A percentile compares a stretch with the other conserved stretches of the same genome.
Evolutionary conservation across 2,113 vertebrate species (phyloP).

Genomic region (Phaethornis superciliosus): DNA sequence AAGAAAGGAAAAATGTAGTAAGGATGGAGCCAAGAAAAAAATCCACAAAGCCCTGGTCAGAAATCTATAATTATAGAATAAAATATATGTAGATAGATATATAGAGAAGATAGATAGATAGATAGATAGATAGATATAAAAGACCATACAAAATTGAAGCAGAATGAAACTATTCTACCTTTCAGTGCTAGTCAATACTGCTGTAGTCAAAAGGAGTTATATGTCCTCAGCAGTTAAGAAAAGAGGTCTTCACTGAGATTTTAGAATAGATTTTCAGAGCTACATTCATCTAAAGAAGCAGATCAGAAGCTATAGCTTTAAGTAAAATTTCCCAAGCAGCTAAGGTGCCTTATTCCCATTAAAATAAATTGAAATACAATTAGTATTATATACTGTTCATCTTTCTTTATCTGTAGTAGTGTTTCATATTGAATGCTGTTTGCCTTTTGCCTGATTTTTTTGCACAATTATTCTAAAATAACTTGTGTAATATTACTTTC

Average conservation of each 20-base stretch:
- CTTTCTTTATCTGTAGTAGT: neutral
- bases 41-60: neutral
- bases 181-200: neutral
- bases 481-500: neutral
- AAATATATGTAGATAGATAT: neutral
- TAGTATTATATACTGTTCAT: neutral
- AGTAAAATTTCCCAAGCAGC: neutral
- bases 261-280: neutral
- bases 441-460: neutral
- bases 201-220: neutral
- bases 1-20: neutral
- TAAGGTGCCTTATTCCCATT: neutral
- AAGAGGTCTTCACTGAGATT: neutral
- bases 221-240: neutral
- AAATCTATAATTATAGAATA: neutral
- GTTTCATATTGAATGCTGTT: neutral
- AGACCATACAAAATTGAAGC: neutral
- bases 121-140: neutral
- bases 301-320: neutral
- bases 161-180: neutral
- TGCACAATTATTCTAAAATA: neutral
- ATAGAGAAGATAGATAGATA: no score
- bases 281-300: neutral
- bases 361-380: neutral
- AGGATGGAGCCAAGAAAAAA: neutral